Conservation (phyloP, 2,113 vertebrate genomes). For the Shinisaurus crocodilurus region DNA sequence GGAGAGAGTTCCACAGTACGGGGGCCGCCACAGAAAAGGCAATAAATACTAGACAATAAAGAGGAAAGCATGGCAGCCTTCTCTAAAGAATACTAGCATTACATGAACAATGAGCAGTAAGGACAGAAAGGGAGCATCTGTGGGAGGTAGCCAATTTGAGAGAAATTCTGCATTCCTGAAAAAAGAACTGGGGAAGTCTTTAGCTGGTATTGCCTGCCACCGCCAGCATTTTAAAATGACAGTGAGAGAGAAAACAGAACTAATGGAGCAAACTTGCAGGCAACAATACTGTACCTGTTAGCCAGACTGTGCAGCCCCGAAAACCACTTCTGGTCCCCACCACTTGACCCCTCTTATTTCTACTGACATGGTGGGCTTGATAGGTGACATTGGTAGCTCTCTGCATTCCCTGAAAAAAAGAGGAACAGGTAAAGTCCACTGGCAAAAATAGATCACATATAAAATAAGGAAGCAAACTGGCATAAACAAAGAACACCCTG, state of each 20-base stretch:
- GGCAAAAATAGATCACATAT: too few relatives aligned
- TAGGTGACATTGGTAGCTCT: slow-evolving; percentile 98
- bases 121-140: slow-evolving; percentile 6
- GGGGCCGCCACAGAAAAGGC: too few relatives aligned
- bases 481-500: not conserved
- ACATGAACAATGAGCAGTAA: not conserved
- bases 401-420: slow-evolving; percentile 88
- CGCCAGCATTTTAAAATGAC: not conserved
- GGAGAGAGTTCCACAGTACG: too few relatives aligned
- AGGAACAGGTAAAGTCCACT: not conserved
- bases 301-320: slow-evolving; percentile 97
- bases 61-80: not conserved
- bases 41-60: slow-evolving; percentile 20
- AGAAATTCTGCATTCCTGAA: not conserved
- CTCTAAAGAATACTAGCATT: not conserved
- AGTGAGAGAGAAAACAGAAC: not conserved
- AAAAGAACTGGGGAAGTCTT: not conserved
- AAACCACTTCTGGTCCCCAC: slow-evolving; percentile 96
- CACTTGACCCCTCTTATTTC: slow-evolving; percentile 97
- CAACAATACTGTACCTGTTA: slow-evolving; percentile 83
- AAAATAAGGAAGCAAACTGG: not conserved
- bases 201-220: not conserved
- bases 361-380: slow-evolving; percentile 97
- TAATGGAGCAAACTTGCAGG: not conserved
- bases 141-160: not conserved